phyloP scores from a whole-genome alignment of 2,113 vertebrate genomes.

The Drymodes brunneopygia region DNA sequence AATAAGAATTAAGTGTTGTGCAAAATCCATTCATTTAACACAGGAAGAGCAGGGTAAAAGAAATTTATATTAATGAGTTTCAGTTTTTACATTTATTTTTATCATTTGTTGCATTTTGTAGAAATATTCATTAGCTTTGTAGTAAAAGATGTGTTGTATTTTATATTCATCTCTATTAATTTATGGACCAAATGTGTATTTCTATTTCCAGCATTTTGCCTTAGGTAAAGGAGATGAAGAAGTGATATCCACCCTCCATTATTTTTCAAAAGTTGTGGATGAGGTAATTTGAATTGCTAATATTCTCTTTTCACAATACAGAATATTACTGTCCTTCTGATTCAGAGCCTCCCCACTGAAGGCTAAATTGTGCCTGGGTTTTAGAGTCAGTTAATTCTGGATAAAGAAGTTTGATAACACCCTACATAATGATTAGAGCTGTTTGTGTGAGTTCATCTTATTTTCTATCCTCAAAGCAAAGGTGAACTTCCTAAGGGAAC shows the following conservation, averaged over 20 bases:
- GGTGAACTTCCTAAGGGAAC: not conserved
- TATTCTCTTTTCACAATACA: not conserved
- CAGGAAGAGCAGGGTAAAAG: not conserved
- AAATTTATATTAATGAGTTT: not conserved
- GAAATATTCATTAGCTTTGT: not conserved
- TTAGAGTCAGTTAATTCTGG: not conserved
- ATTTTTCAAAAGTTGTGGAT: constrained; percentile 90
- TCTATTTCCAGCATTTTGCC: constrained; percentile 88
- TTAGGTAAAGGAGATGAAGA: constrained; percentile 97
- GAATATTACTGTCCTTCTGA: not conserved
- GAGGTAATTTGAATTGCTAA: constrained; percentile 79
- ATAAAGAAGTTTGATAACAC: not conserved
- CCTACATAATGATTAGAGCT: not conserved
- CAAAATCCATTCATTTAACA: not conserved
- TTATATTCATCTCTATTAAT: not conserved
- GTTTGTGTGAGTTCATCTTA: not conserved
- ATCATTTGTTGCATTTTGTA: not conserved
- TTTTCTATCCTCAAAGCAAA: not conserved
- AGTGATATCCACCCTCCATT: constrained; percentile 89
- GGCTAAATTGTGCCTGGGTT: not conserved
- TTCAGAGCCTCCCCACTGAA: not conserved
- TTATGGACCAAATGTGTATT: not conserved
- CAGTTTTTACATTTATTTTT: not conserved
- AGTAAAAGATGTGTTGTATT: not conserved
- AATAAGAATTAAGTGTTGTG: not conserved